Evolutionary conservation across 2,888 invertebrate species (phyloP), one percentile per base, ranked within the genome.

Genomic region (Metellina segmentata): DNA sequence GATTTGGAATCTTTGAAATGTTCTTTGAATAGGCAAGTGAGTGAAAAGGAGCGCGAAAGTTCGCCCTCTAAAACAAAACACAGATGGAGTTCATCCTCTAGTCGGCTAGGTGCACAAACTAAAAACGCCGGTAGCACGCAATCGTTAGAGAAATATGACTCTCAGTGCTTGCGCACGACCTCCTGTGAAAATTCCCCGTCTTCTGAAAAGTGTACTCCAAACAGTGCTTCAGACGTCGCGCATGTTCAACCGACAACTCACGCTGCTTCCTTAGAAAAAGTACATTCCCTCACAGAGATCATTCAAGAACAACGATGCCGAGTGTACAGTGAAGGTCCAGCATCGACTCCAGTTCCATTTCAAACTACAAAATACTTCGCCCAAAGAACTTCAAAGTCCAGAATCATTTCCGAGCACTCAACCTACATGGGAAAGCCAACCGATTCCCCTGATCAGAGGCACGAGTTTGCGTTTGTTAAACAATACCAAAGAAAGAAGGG

Each of bases 271-370:
- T 69, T 77, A 6, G 87, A 91, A 34, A 89, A 89, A 81, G 53
- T 75, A 51, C 90, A 85, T 81, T 85, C 92, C 69, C 48, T 92
- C 20, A 78, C 89, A 16, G 92, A 92, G 85, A 70, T 92, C 7
- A 88, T 92, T 19, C 92, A 89, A 78, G 92, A 92, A 71, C 92
- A 92, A 75, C 72, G 92, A 51, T 92, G 92, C 52, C 72, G 89
- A 20, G 89, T 89, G 20, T 92, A 92, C 34, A 92, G 92, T 75
- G 92, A 92, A 85, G 92, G 92, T 48, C 89, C 85, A 2, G 77
- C 88, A 8, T 82, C 87, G 34, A 85, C 48, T 53, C 85, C 92
- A 8, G 75, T 81, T 11, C 72, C 88, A 51, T 81, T 89, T 48
- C 92, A 92, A 70, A 75, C 92, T 19, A 70, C 92, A 81, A 92